Evolutionary conservation across 2,888 invertebrate species (phyloP).

Genomic region (Heteropelma amictum): DNA sequence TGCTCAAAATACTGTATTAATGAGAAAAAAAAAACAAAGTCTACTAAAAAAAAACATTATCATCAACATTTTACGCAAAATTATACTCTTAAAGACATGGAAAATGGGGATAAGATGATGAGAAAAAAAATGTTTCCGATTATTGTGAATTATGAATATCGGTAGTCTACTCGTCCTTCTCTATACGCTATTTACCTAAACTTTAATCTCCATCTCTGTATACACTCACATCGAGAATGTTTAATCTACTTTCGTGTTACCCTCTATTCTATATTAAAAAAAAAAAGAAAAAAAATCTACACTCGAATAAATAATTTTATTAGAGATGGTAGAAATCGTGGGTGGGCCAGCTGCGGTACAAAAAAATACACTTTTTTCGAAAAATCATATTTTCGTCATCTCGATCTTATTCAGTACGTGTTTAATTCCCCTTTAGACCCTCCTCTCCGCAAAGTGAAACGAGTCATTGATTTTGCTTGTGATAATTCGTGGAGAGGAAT

Average conservation of each 20-base stretch:
- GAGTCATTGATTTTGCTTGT: constrained; percentile 52
- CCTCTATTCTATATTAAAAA: constrained; percentile 73
- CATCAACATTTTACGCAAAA: constrained; percentile 71
- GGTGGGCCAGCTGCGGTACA: constrained; percentile 69
- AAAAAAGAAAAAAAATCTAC: too few relatives aligned
- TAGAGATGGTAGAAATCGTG: constrained; percentile 56
- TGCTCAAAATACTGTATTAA: constrained; percentile 77
- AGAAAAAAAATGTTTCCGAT: constrained; percentile 44
- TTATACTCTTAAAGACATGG: constrained; percentile 68
- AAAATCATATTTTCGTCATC: constrained; percentile 24
- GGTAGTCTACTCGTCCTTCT: constrained; percentile 75
- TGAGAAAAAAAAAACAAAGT: constrained; percentile 71
- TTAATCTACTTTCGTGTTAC: constrained; percentile 75
- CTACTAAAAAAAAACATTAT: constrained; percentile 73
- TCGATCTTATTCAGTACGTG: constrained; percentile 30
- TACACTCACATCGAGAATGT: constrained; percentile 69
- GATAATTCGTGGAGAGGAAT: constrained; percentile 59
- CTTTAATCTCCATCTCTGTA: constrained; percentile 76
- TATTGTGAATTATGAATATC: constrained; percentile 73
- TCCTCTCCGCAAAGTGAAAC: background rate
- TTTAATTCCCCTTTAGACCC: background rate
- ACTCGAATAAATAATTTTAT: constrained; percentile 70
- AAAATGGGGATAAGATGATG: constrained; percentile 4
- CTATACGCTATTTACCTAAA: constrained; percentile 71
- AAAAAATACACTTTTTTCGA: too few relatives aligned